Evolutionary conservation across 64 coral and sea anemone genomes (phyloP).

Genomic region (Astreopora myriophthalma): DNA sequence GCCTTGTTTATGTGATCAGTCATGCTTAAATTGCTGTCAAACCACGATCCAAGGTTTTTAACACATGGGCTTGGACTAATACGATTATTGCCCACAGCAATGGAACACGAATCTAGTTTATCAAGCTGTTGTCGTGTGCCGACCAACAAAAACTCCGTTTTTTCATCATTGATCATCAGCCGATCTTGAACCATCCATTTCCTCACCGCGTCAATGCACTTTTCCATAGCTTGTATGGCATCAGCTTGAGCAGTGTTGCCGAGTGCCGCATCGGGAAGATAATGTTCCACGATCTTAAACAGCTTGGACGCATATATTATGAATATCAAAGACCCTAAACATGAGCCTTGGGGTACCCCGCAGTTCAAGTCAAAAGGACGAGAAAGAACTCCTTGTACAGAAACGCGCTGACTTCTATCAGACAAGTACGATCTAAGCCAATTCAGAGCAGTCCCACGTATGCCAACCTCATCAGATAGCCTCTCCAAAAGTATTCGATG

Average conservation of each 20-base stretch:
- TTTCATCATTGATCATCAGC: neutral
- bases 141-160: neutral
- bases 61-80: neutral
- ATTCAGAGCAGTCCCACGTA: too few relatives aligned
- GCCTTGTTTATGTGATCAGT: slow-evolving; percentile 35
- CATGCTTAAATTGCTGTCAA: slow-evolving; percentile 42
- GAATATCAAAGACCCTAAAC: too few relatives aligned
- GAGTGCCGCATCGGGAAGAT: neutral
- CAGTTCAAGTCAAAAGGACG: too few relatives aligned
- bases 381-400: too few relatives aligned
- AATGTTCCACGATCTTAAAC: neutral
- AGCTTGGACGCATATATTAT: too few relatives aligned
- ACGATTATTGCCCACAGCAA: neutral
- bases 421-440: too few relatives aligned
- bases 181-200: slow-evolving; percentile 25
- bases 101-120: slow-evolving; percentile 15
- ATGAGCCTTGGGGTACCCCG: too few relatives aligned
- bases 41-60: slow-evolving; percentile 25
- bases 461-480: too few relatives aligned
- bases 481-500: too few relatives aligned
- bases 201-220: neutral
- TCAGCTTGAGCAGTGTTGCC: neutral
- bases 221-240: slow-evolving; percentile 16
- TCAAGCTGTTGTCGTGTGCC: neutral
- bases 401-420: too few relatives aligned